These are phyloP conservation scores for Dioctria linearis DNA, from an alignment of 2,888 invertebrate species.

Conservation along the genomic window DNA sequence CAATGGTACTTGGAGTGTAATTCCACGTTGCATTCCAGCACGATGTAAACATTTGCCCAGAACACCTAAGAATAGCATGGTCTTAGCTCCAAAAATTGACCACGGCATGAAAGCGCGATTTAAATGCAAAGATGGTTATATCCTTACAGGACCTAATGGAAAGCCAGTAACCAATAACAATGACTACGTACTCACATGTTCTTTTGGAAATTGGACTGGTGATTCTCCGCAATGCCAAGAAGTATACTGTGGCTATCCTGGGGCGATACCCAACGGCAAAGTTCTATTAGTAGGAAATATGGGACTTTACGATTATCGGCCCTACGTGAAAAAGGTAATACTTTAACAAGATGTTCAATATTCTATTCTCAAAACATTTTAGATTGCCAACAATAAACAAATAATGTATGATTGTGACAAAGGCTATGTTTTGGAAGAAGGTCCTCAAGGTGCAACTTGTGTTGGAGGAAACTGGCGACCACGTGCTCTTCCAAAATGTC, in stretches of 20 bases:
- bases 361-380: slow-evolving; percentile 40
- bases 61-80: slow-evolving; percentile 93
- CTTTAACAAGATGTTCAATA: slow-evolving; percentile 2
- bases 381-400: slow-evolving; percentile 90
- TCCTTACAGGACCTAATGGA: slow-evolving; percentile 79
- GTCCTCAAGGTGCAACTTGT: slow-evolving; percentile 95
- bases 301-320: slow-evolving; percentile 95
- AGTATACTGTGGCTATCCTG: slow-evolving; percentile 95
- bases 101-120: slow-evolving; percentile 96
- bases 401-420: slow-evolving; percentile 97
- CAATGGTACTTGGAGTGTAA: slow-evolving; percentile 96
- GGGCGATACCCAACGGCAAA: slow-evolving; percentile 89
- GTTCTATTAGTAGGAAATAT: slow-evolving; percentile 94
- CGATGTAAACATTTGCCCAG: slow-evolving; percentile 88
- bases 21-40: slow-evolving; percentile 88
- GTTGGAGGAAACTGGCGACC: slow-evolving; percentile 96
- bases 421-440: slow-evolving; percentile 88
- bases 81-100: slow-evolving; percentile 96
- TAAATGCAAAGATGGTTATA: slow-evolving; percentile 93
- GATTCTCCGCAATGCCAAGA: slow-evolving; percentile 89
- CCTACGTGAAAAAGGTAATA: slow-evolving; percentile 89
- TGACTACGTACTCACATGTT: slow-evolving; percentile 86
- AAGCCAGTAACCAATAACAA: slow-evolving; percentile 69
- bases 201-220: slow-evolving; percentile 96
- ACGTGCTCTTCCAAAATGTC: slow-evolving; percentile 85